phyloP scores from a whole-genome alignment of 2,797 vertebrate genomes.

The Crax fasciolata region DNA sequence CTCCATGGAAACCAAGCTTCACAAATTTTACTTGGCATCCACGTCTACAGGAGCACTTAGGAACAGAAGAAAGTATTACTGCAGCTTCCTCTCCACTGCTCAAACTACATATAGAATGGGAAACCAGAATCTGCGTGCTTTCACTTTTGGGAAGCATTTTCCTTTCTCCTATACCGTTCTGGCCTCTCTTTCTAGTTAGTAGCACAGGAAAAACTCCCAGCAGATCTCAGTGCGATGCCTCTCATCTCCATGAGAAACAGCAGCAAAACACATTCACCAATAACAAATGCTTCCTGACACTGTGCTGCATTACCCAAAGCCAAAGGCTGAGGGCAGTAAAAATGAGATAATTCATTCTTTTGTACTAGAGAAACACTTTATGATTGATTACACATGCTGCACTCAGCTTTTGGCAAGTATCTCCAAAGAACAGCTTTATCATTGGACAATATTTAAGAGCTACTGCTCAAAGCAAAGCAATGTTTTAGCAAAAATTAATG shows the following conservation, averaged over 20 bases:
- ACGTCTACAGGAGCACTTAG: not conserved
- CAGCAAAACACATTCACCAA: not conserved
- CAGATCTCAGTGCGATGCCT: not conserved
- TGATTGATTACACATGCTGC: not conserved
- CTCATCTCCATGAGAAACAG: not conserved
- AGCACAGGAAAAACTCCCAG: not conserved
- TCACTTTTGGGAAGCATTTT: not conserved
- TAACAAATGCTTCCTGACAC: not conserved
- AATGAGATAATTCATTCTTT: not conserved
- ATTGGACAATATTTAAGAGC: not conserved
- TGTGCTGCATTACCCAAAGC: not conserved
- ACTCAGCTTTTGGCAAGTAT: not conserved
- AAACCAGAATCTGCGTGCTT: not conserved
- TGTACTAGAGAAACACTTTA: not conserved
- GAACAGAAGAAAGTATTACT: not conserved
- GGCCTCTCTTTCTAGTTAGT: not conserved
- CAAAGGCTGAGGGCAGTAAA: not conserved
- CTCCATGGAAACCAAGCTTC: not conserved
- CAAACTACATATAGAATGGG: not conserved
- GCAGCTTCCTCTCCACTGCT: not conserved
- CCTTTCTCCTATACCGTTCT: not conserved
- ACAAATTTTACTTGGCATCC: not conserved
- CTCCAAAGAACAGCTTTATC: not conserved
- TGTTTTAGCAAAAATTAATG: not conserved
- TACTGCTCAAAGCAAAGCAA: not conserved